Evolutionary conservation across 2,113 vertebrate species (phyloP), one percentile per base, ranked within the genome.

Genomic region (Rhinolophus ferrumequinum): DNA sequence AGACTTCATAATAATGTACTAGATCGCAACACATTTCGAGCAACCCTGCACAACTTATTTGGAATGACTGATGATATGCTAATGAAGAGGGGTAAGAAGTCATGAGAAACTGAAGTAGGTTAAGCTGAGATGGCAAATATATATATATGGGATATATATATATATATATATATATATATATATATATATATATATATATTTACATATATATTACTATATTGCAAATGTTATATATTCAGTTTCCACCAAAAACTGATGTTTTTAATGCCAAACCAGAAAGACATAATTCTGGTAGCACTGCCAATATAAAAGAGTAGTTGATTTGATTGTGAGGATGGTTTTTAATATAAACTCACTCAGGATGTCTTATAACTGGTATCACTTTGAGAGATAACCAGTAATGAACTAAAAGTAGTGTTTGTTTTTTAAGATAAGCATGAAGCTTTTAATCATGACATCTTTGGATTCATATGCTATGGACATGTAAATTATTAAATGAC

Each of bases 1-100:
- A 98, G 95, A 1, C 97, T 89, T 85, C 19, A 4, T 18, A 95
- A 93, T 0, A 80, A 13, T 0, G 99, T 99, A 60, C 97, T 99
- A 81, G 99, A 99, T 95, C 97, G 98, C 21, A 97, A 94, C 2
- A 96, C 80, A 22, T 99, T 99, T 98, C 97, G 98, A 66, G 98
- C 95, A 41, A 95, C 98, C 0, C 98, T 99, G 62, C 97, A 99
- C 94, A 97, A 87, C 56, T 79, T 97, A 1, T 99, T 99, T 33
- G 99, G 98, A 73, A 99, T 99, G 98, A 99, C 98, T 0, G 98
- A 99, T 12, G 99, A 99, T 54, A 97, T 98, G 97, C 97, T 99
- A 22, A 97, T 99, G 99, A 99, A 99, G n/a, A 98, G 99, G 98
- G 99, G 99, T 99, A 98, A 97, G 98, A 38, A 97, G 18, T 8